phyloP scores from a whole-genome alignment of 2,797 vertebrate species.

The Malacoraja senta region DNA sequence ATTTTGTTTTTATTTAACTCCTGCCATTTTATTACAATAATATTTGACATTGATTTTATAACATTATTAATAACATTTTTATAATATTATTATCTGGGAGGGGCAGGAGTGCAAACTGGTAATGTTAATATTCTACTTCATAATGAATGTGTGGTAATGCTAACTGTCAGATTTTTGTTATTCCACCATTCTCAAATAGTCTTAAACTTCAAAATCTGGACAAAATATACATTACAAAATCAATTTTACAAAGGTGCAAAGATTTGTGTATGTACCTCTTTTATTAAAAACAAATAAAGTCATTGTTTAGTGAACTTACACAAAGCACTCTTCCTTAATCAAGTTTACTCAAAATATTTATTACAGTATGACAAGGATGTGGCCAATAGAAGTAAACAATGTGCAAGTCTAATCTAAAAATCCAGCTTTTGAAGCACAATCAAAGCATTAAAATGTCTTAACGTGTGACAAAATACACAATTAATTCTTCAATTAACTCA shows the following conservation, averaged over 20 bases:
- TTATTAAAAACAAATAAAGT: slow-evolving; percentile 21
- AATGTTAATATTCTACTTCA: not conserved
- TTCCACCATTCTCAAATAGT: not conserved
- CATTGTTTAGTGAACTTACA: slow-evolving; percentile 21
- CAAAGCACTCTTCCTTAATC: slow-evolving; percentile 14
- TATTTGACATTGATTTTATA: not conserved
- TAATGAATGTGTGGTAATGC: not conserved
- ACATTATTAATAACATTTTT: too few relatives aligned
- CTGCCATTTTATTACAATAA: not conserved
- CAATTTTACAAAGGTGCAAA: not conserved
- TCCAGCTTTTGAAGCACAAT: slow-evolving; percentile 25
- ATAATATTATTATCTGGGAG: not conserved
- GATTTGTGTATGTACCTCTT: not conserved
- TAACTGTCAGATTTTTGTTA: not conserved
- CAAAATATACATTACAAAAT: not conserved
- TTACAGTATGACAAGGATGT: slow-evolving; percentile 17
- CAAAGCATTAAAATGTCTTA: slow-evolving; percentile 10
- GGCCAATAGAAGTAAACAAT: slow-evolving; percentile 11
- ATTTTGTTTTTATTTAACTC: not conserved
- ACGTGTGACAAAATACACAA: slow-evolving; percentile 22
- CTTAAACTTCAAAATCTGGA: not conserved
- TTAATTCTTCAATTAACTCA: slow-evolving; percentile 32
- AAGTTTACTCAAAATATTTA: slow-evolving; percentile 29
- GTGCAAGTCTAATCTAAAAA: not conserved
- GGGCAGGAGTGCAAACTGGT: not conserved